Conservation (phyloP, 1,140 invertebrate genomes). For the Apis florea region DNA sequence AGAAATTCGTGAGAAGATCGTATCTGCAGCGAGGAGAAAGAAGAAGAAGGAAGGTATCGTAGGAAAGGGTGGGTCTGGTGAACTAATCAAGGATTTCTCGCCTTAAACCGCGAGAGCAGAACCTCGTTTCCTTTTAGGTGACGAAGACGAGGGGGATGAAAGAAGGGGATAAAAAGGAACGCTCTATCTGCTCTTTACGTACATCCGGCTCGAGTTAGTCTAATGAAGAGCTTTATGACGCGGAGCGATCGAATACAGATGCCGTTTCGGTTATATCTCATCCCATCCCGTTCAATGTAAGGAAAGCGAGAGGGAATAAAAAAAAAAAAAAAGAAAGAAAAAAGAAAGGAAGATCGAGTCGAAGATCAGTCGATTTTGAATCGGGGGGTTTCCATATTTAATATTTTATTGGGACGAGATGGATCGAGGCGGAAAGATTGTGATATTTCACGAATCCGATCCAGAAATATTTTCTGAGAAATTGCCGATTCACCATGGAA, state of each 20-base stretch:
- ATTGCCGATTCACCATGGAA: conserved; percentile 53
- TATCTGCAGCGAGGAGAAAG: conserved; percentile 62
- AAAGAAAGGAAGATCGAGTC: background rate
- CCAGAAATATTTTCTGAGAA: conserved; percentile 42
- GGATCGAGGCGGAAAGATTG: too few species aligned
- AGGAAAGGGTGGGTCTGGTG: conserved; percentile 26
- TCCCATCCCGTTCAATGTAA: background rate
- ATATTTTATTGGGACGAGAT: too few species aligned
- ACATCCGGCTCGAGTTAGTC: conserved; percentile 60
- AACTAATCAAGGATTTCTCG: conserved; percentile 70
- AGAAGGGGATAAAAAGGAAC: conserved; percentile 64
- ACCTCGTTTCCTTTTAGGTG: conserved; percentile 68
- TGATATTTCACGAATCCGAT: background rate
- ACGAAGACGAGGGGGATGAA: conserved; percentile 60
- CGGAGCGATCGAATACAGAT: conserved; percentile 37
- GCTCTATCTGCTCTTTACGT: conserved; percentile 60
- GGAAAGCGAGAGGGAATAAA: background rate
- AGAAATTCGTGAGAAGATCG: conserved; percentile 67
- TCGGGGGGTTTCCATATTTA: too few species aligned
- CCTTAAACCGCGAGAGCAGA: conserved; percentile 56
- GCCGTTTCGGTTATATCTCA: background rate
- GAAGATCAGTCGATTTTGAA: too few species aligned
- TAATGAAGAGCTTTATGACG: conserved; percentile 71
- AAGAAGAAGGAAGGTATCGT: conserved; percentile 24
- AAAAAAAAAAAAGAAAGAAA: background rate